Evolutionary conservation across 2,797 vertebrate genomes (phyloP).

Genomic region (Bradypus variegatus): DNA sequence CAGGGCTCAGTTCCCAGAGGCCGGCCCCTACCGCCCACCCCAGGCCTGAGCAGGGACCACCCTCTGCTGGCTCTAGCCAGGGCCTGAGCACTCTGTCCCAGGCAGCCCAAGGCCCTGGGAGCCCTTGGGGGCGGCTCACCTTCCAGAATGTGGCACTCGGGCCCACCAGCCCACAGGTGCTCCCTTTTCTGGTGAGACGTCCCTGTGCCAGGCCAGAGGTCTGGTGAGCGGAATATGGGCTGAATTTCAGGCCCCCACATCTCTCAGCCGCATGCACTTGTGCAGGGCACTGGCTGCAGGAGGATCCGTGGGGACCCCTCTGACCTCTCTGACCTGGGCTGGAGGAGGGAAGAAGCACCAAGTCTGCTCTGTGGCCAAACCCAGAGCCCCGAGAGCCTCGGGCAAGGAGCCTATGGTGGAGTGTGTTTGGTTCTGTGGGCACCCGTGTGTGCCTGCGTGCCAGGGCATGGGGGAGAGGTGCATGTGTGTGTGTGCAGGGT

Average conservation of each 20-base stretch:
- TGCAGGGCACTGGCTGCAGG: not conserved
- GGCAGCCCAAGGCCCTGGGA: not conserved
- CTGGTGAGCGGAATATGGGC: not conserved
- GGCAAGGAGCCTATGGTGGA: not conserved
- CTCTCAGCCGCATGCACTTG: not conserved
- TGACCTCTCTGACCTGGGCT: not conserved
- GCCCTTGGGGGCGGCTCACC: not conserved
- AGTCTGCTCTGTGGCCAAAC: not conserved
- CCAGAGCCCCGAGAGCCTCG: not conserved
- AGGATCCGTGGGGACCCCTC: not conserved
- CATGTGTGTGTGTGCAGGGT: not conserved
- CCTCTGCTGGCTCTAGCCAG: not conserved
- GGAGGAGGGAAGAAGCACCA: not conserved
- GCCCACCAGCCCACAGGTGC: not conserved
- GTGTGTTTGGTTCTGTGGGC: not conserved
- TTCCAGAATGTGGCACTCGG: not conserved
- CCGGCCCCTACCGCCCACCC: too few relatives aligned
- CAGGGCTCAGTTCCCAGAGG: not conserved
- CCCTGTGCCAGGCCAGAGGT: not conserved
- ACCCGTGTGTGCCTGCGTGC: not conserved
- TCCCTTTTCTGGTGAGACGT: not conserved
- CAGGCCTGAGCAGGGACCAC: not conserved
- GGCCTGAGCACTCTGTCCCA: not conserved
- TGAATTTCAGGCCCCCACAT: not conserved
- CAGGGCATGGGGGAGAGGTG: too few relatives aligned